Percentiles rank a stretch among this genome's conserved stretches.
Conservation (phyloP, 2,113 vertebrate species). For the Panurus biarmicus region DNA sequence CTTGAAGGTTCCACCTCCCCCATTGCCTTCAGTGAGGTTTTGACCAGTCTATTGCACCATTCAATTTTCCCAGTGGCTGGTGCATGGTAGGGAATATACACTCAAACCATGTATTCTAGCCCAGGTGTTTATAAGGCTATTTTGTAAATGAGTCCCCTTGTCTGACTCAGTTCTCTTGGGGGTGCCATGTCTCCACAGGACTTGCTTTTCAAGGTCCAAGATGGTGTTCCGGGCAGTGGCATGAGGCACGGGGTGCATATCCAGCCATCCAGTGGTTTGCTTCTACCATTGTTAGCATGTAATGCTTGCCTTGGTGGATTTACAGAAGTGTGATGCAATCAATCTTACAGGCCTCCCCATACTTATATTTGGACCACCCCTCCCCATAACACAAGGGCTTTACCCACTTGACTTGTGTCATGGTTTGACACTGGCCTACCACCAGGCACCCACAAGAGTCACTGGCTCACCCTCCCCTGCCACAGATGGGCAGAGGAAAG, state of each 20-base stretch:
- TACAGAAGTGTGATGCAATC: neutral
- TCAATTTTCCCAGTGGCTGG: neutral
- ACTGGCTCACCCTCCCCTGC: too few species aligned
- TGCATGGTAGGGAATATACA: neutral
- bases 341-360: neutral
- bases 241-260: neutral
- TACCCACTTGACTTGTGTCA: neutral
- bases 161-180: neutral
- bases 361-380: neutral
- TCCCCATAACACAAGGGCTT: neutral
- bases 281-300: neutral
- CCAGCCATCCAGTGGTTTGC: neutral
- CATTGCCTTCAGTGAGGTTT: neutral
- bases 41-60: neutral
- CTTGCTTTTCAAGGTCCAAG: neutral
- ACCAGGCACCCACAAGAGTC: too few species aligned
- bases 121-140: neutral
- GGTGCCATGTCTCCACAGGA: neutral
- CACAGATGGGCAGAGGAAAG: too few species aligned
- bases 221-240: neutral
- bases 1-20: neutral
- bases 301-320: neutral
- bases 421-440: too few species aligned
- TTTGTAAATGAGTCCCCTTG: neutral
- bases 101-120: neutral